Base-by-base conservation (phyloP, 2,888 invertebrate genomes). In the Pecten maximus region DNA sequence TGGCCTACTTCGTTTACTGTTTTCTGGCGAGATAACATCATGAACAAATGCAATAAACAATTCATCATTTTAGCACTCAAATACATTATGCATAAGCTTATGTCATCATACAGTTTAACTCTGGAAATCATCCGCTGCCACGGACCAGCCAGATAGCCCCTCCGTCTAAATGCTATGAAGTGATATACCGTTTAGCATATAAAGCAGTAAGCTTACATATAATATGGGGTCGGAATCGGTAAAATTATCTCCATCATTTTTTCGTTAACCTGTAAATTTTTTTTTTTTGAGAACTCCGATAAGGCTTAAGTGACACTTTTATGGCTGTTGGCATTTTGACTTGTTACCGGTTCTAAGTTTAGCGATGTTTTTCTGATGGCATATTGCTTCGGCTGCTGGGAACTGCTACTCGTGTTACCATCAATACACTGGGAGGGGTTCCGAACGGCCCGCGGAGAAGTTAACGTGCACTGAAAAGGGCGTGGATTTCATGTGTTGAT, bases 181-280 rank as follows among this genome's bases (percentile, higher is more conserved):
- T 74, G 74, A 74, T 74, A 74, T 8, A 74, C 74, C 74, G 74
- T 74, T 74, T 74, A 74, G 74, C 74, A 74, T 74, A 74, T 74
- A 74, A 74, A 74, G 74, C 74, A 74, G 28, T 35, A 74, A 35
- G 35, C 74, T 74, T 74, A 74, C 74, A 74, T 28, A 74, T 16
- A 74, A 74, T 35, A 74, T 35, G 2, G 15, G 35, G 35, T 35
- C 35, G 15, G 35, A 74, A 74, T 74, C 74, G 35, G 28, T 74
- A 12, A 74, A 74, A 74, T 74, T 74, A 74, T 74, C 74, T 74
- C 74, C 74, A 74, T 74, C 74, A 74, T 74, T 74, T 74, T 74
- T 74, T 74, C 74, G 35, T 74, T 74, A 74, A 74, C 74, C 28
- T 74, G 74, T 74, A 74, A 74, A 74, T 23, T 6, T 1, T 4